Conservation (phyloP, 2,113 vertebrate species). For the Mirza zaza region DNA sequence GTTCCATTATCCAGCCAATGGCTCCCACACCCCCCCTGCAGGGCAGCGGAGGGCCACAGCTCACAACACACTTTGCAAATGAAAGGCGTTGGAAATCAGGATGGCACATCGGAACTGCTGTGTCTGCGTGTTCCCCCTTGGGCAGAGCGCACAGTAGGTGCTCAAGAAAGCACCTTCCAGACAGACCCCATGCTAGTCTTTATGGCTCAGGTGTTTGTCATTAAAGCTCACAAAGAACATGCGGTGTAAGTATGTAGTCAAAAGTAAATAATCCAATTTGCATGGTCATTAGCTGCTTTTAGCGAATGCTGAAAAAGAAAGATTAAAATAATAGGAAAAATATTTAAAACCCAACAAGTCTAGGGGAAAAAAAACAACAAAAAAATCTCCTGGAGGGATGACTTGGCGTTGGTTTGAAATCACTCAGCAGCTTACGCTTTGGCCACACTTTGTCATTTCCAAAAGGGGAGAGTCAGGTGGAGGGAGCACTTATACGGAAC, state of each 20-base stretch:
- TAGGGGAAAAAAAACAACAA: neutral
- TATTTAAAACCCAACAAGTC: neutral
- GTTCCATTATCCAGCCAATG: accelerated
- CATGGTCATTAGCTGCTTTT: neutral
- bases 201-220: neutral
- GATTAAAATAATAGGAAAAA: neutral
- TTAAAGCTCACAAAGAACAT: neutral
- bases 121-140: accelerated
- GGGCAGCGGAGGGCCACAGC: neutral
- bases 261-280: neutral
- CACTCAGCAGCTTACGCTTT: neutral
- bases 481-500: accelerated
- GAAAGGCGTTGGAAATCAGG: neutral
- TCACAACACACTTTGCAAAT: neutral
- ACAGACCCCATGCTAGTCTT: neutral
- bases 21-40: neutral
- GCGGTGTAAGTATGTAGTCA: neutral
- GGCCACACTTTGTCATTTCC: neutral
- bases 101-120: neutral
- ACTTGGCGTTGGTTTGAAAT: neutral
- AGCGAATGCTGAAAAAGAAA: neutral
- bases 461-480: too few relatives aligned
- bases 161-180: neutral
- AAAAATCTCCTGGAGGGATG: neutral
- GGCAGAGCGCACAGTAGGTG: neutral